Conservation (phyloP, 2,113 vertebrate genomes). For the Symphodus melops region DNA sequence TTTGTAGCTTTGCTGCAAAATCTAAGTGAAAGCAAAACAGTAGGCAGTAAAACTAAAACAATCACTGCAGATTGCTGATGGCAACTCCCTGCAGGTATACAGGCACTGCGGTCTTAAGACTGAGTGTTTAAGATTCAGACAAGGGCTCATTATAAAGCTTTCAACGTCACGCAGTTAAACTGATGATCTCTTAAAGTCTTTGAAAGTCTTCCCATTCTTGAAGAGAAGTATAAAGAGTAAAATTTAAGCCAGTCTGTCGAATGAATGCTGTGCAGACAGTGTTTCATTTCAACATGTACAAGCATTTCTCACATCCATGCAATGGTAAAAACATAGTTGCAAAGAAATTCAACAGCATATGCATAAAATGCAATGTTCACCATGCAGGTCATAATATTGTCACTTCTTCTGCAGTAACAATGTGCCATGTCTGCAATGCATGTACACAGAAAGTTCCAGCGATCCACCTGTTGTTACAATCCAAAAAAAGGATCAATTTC, state of each 20-base stretch:
- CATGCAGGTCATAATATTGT: background rate
- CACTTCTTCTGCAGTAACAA: background rate
- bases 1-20: slow-evolving; percentile 23
- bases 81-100: background rate
- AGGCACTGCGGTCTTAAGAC: background rate
- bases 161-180: background rate
- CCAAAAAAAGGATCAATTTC: background rate
- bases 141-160: background rate
- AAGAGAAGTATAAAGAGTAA: background rate
- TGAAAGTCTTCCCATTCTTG: background rate
- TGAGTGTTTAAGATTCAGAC: slow-evolving; percentile 1
- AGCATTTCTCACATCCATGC: background rate
- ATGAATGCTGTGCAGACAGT: background rate
- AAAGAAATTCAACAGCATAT: background rate
- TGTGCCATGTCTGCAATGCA: background rate
- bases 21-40: slow-evolving; percentile 42
- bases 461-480: slow-evolving; percentile 56
- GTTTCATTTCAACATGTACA: background rate
- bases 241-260: background rate
- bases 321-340: background rate
- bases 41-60: slow-evolving; percentile 15
- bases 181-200: too few species aligned
- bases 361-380: slow-evolving; percentile 1
- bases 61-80: slow-evolving; percentile 17
- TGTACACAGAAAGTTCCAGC: slow-evolving; percentile 11